Conservation (phyloP, 2,797 vertebrate species). For the Toxotes lorentzi region DNA sequence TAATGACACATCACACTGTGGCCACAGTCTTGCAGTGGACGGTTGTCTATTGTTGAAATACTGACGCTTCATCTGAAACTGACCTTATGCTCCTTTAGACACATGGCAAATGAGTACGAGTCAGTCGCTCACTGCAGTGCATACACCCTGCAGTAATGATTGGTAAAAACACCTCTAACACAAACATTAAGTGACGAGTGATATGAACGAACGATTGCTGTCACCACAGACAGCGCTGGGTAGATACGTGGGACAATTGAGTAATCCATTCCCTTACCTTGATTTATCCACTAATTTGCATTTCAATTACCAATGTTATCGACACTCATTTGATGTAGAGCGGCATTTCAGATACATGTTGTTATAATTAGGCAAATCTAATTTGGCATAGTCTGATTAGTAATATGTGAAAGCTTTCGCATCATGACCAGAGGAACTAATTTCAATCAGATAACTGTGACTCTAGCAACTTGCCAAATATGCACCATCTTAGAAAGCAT, state of each 20-base stretch:
- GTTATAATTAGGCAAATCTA: conserved; percentile 49
- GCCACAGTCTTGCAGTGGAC: conserved; percentile 84
- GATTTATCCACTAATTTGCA: conserved; percentile 62
- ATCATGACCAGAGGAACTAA: conserved; percentile 16
- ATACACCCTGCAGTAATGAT: conserved; percentile 48
- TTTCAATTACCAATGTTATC: conserved; percentile 60
- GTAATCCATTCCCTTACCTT: conserved; percentile 54
- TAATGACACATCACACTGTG: conserved; percentile 89
- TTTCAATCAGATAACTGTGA: background rate
- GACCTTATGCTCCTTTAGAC: conserved; percentile 82
- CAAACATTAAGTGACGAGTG: conserved; percentile 57
- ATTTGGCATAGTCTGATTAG: conserved; percentile 25
- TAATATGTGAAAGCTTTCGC: conserved; percentile 21
- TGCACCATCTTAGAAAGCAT: background rate
- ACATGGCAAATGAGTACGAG: conserved; percentile 81
- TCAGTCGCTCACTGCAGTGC: conserved; percentile 62
- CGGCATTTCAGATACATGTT: conserved; percentile 43
- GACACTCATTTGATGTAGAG: conserved; percentile 56
- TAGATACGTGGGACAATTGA: conserved; percentile 45
- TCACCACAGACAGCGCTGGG: conserved; percentile 54
- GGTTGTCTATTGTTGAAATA: conserved; percentile 82
- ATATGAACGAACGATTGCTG: conserved; percentile 63
- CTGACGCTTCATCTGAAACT: conserved; percentile 79
- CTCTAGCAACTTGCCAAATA: conserved; percentile 15
- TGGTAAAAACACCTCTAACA: conserved; percentile 49